Conservation (phyloP, 2,888 invertebrate genomes). For the Himalopsyche kuldschensis region DNA sequence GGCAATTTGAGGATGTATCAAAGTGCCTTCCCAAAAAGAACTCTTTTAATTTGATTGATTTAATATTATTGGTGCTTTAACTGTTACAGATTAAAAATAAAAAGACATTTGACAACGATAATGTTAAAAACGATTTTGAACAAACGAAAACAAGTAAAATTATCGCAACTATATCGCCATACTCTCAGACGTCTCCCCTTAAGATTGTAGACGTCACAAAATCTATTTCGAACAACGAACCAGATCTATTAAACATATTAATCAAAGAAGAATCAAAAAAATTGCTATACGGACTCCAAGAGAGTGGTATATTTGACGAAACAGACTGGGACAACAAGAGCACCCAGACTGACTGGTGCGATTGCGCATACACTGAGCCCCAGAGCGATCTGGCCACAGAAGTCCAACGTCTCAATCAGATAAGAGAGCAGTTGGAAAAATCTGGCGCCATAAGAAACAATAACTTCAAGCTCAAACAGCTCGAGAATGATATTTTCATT, state of each 20-base stretch:
- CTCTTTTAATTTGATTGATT: not conserved
- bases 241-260: slow-evolving; percentile 49
- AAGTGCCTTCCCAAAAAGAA: not conserved
- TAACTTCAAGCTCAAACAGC: slow-evolving; percentile 49
- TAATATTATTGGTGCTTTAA: not conserved
- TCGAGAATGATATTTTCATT: slow-evolving; percentile 49
- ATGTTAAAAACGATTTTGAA: slow-evolving; percentile 31
- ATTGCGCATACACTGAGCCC: slow-evolving; percentile 53
- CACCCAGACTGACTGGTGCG: slow-evolving; percentile 63
- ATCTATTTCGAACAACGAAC: slow-evolving; percentile 17
- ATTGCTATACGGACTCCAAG: slow-evolving; percentile 65
- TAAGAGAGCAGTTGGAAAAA: slow-evolving; percentile 65
- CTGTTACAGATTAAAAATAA: slow-evolving; percentile 29
- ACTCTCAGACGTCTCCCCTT: slow-evolving; percentile 52
- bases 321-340: slow-evolving; percentile 55
- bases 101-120: slow-evolving; percentile 26
- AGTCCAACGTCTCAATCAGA: slow-evolving; percentile 66
- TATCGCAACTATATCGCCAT: slow-evolving; percentile 68
- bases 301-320: slow-evolving; percentile 74
- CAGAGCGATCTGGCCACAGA: slow-evolving; percentile 62
- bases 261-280: slow-evolving; percentile 53
- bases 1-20: not conserved
- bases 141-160: slow-evolving; percentile 52
- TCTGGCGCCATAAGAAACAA: slow-evolving; percentile 57
- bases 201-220: slow-evolving; percentile 48